Base-by-base conservation (phyloP, 2,888 invertebrate genomes). In the Teinopalpus imperialis region DNA sequence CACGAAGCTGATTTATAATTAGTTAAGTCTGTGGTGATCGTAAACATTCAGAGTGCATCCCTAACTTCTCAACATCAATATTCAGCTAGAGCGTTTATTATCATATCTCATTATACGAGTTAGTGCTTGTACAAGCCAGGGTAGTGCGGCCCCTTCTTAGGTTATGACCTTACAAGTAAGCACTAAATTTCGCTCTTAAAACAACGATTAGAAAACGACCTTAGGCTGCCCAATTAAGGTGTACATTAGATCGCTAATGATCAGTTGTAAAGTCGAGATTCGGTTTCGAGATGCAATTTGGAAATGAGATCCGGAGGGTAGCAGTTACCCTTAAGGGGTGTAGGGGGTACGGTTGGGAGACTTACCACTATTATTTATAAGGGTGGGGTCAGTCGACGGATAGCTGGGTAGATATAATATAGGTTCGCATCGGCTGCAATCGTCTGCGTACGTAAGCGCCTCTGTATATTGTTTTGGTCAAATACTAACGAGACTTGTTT, bases 101-200 rank as follows among this genome's bases (percentile, higher is more conserved):
- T 87, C 88, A 87, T 88, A 88, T 88, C 87, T 88, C 88, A 88
- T 88, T 88, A 88, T 88, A 81, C 85, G 76, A 88, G 87, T 88
- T 88, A 88, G 87, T 83, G 83, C 83, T 83, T 74, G 77, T 74
- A 76, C 72, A 79, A 75, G 58, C 67, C 64, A 53, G 59, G 61
- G 59, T 57, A 61, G 57, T 49, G 62, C 61, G 63, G 60, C 71
- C 74, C 82, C 83, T 83, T 82, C 73, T 86, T 82, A 77, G 74
- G 74, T 74, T 77, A 77, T 81, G 75, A 78, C 81, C 82, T 77
- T 71, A 68, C 69, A 63, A 69, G 71, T 66, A 68, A 63, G 58
- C 62, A 69, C 75, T 75, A 67, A 79, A 80, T 67, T 61, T 74
- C 59, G 62, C 57, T 57, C 57, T 59, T 69, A 69, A 35, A 59